Percentiles rank a stretch among this genome's conserved stretches.
phyloP scores from a whole-genome alignment of 1,140 invertebrate species.

The Trichonephila clavipes region DNA sequence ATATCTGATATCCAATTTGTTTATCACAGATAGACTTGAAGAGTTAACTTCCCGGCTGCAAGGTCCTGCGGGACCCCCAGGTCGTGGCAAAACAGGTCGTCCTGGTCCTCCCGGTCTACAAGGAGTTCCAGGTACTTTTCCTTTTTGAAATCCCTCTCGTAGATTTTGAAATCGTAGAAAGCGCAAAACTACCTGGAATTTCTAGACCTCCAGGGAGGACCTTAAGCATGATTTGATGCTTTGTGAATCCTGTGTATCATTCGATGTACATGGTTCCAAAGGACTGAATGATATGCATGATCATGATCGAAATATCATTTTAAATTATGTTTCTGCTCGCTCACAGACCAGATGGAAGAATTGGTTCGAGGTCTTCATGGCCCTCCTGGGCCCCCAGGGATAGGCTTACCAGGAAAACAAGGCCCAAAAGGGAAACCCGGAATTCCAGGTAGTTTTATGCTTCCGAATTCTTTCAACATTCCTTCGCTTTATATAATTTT shows the following conservation, averaged over 20 bases:
- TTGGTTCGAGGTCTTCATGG: constrained; percentile 81
- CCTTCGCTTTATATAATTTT: background rate
- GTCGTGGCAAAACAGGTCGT: constrained; percentile 82
- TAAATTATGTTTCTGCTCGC: constrained; percentile 65
- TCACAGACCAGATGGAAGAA: constrained; percentile 73
- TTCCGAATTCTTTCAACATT: constrained; percentile 1
- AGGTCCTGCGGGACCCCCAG: constrained; percentile 85
- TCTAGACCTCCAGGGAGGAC: constrained; percentile 61
- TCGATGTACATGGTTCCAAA: background rate
- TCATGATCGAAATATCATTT: background rate
- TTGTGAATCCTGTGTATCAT: background rate
- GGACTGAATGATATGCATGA: background rate
- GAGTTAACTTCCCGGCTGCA: constrained; percentile 84
- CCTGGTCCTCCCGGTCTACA: constrained; percentile 84
- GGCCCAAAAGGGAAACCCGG: constrained; percentile 77
- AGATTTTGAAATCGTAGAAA: constrained; percentile 84
- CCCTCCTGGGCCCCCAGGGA: constrained; percentile 84
- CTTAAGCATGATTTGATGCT: background rate
- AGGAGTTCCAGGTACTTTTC: constrained; percentile 83
- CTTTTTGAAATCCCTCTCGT: constrained; percentile 85
- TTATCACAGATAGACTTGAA: constrained; percentile 84
- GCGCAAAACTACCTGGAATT: constrained; percentile 86
- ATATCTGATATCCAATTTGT: constrained; percentile 11
- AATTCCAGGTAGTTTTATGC: constrained; percentile 74
- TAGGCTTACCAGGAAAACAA: constrained; percentile 83